phyloP scores from a whole-genome alignment of 2,797 vertebrate species.

The Trachops cirrhosus region DNA sequence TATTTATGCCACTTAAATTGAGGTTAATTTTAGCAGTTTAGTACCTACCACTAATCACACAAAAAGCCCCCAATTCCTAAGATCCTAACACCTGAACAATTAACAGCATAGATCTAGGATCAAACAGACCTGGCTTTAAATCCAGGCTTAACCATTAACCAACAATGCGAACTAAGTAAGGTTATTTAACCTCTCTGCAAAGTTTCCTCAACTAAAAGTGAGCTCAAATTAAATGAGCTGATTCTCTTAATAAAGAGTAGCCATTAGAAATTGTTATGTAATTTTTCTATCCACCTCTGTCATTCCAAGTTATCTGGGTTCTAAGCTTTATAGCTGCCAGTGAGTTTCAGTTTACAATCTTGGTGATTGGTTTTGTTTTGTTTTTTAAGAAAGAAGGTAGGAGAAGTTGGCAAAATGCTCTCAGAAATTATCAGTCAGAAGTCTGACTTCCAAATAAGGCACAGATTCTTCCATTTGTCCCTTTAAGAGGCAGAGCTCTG shows the following conservation, averaged over 20 bases:
- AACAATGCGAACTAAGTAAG: not conserved
- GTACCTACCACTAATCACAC: not conserved
- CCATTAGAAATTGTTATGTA: not conserved
- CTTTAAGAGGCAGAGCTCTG: constrained; percentile 45
- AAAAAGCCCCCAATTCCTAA: not conserved
- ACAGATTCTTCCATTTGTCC: not conserved
- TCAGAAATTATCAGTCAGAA: constrained; percentile 5
- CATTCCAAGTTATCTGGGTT: not conserved
- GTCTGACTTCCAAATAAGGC: not conserved
- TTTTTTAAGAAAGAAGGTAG: not conserved
- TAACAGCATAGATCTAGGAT: not conserved
- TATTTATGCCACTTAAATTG: not conserved
- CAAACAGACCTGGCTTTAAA: not conserved
- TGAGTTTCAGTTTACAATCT: not conserved
- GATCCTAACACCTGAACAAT: not conserved
- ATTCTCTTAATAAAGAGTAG: not conserved
- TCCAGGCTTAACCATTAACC: not conserved
- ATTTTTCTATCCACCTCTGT: not conserved
- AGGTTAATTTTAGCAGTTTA: not conserved
- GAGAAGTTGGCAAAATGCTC: not conserved
- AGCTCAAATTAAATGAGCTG: not conserved
- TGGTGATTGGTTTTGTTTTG: not conserved
- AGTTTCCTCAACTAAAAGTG: not conserved
- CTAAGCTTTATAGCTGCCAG: not conserved
- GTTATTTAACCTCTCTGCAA: not conserved